Percentiles rank a stretch among this genome's conserved stretches.
Evolutionary conservation across 2,797 vertebrate genomes (phyloP).

Genomic region (Calcarius lapponicus): DNA sequence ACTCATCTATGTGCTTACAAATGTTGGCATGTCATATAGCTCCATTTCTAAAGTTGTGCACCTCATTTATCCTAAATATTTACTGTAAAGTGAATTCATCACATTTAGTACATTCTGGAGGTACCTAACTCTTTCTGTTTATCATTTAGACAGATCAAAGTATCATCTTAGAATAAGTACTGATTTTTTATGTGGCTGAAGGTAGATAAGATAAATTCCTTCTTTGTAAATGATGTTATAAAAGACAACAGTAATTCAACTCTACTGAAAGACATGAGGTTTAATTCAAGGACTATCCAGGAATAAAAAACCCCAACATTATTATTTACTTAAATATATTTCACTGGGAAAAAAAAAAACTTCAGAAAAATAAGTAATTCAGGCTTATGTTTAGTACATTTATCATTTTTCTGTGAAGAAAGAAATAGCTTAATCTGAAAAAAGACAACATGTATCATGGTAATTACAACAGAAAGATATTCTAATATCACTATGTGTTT

Average conservation of each 20-base stretch:
- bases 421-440: not conserved
- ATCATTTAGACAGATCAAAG: not conserved
- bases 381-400: not conserved
- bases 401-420: not conserved
- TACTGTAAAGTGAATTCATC: not conserved
- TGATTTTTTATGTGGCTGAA: not conserved
- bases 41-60: not conserved
- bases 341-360: not conserved
- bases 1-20: not conserved
- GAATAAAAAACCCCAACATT: fast-evolving
- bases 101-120: not conserved
- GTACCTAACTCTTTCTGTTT: not conserved
- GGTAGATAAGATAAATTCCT: not conserved
- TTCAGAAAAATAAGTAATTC: not conserved
- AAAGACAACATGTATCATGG: not conserved
- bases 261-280: not conserved
- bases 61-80: not conserved
- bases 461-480: not conserved
- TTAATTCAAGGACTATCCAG: not conserved
- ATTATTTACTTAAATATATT: not conserved
- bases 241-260: not conserved
- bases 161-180: not conserved
- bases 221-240: not conserved
- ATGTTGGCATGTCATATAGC: too few relatives aligned
- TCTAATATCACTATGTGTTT: not conserved